Evolutionary conservation across 2,113 vertebrate genomes (phyloP), one percentile per base, ranked within the genome.

Genomic region (Brachirus orientalis): DNA sequence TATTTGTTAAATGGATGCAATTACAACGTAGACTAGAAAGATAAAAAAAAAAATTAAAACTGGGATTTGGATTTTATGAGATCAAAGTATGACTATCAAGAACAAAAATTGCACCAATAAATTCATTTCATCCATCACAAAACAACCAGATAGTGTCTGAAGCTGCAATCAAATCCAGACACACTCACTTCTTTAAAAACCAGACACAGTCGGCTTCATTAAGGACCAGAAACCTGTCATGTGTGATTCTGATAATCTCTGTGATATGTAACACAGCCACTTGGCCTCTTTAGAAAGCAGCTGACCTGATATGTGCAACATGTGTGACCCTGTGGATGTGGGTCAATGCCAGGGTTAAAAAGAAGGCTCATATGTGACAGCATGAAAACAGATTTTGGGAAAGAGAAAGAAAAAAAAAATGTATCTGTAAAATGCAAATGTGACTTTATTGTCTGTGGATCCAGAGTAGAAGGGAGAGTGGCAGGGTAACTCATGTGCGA

Each of bases 171-270:
- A 59, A 56, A 64, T 76, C 53, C 69, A 67, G 52, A 66, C 75
- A 0, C 51, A 76, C 45, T 61, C 64, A 53, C 45, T 71, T 58
- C 57, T 20, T 60, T 16, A 64, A 61, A 41, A 73, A 48, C 56
- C 66, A 77, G 70, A 77, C 18, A 62, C 70, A 8, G 63, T 17
- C 69, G 9, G 76, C 65, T 69, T 60, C 36, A 41, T 58, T 70
- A 56, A 61, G 62, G 64, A 79, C 13, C 78, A 69, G 80, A 48
- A 67, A 80, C 51, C 63, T 81, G 82, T 84, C 85, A 75, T 3
- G 10, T 75, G 52, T 68, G 63, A 86, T 87, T 61, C 65, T 10
- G 57, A 43, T 81, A 75, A 89, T 81, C 76, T 71, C 74, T 36
- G 1, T 72, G 87, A 89, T 45, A 64, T 62, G 69, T 47, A 84